These are phyloP conservation scores for Tachina fera DNA, from an alignment of 2,888 invertebrate genomes.

Conservation along the genomic window DNA sequence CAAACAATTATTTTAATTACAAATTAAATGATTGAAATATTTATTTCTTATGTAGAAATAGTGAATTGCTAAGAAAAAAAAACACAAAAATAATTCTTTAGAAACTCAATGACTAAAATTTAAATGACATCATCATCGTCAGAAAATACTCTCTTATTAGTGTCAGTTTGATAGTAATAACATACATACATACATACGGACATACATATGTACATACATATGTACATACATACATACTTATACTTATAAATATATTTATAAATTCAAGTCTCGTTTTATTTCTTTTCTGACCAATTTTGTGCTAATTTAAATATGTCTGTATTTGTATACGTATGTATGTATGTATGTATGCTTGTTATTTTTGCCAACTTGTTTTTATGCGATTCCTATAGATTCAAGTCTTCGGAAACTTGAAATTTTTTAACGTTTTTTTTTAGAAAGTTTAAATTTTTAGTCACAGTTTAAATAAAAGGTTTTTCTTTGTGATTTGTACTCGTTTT, in stretches of 20 bases:
- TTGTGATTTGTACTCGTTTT: neutral
- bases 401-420: neutral
- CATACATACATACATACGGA: neutral
- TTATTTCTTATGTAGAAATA: neutral
- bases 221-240: neutral
- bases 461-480: neutral
- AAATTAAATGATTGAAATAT: neutral
- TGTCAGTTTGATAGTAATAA: neutral
- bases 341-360: neutral
- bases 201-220: neutral
- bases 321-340: too few relatives aligned
- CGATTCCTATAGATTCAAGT: neutral
- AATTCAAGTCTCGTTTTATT: slow-evolving; percentile 10
- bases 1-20: neutral
- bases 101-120: slow-evolving; percentile 43
- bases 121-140: slow-evolving; percentile 63
- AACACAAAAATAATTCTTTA: slow-evolving; percentile 22
- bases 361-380: slow-evolving; percentile 38
- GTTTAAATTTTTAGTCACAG: slow-evolving; percentile 14
- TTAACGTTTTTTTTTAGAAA: slow-evolving; percentile 19
- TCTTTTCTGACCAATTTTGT: slow-evolving; percentile 25
- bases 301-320: neutral
- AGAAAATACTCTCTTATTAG: neutral
- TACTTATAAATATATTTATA: neutral
- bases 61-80: neutral